Percentiles rank a stretch among this genome's conserved stretches.
These are phyloP conservation scores for Coccyzus lansbergi DNA, from an alignment of 2,797 vertebrate genomes.

Conservation along the genomic window DNA sequence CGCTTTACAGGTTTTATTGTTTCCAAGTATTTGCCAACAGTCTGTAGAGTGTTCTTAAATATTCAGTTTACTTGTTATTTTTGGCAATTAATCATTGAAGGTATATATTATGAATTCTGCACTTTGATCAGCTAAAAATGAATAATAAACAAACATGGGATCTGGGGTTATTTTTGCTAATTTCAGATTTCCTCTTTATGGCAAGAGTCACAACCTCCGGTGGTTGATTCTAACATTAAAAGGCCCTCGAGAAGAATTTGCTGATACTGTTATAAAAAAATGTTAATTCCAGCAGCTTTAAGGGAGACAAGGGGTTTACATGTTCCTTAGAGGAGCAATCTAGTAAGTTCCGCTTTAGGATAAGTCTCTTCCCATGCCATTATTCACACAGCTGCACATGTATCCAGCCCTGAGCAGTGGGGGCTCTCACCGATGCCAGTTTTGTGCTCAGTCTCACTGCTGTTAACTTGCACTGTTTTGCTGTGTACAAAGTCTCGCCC, in stretches of 20 bases:
- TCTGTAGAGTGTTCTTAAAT: neutral
- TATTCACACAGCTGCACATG: neutral
- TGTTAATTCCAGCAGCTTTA: neutral
- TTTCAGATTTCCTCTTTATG: neutral
- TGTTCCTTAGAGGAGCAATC: neutral
- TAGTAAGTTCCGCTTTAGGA: neutral
- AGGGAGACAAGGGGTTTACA: neutral
- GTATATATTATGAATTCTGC: neutral
- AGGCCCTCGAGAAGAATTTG: neutral
- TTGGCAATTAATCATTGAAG: neutral
- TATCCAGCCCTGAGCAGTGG: fast-evolving
- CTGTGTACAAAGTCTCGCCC: neutral
- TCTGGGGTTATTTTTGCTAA: conserved; percentile 12
- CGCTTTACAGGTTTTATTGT: neutral
- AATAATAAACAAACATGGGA: neutral
- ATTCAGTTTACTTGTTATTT: neutral
- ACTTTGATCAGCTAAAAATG: conserved; percentile 3
- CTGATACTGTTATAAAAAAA: neutral
- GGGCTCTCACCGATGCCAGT: neutral
- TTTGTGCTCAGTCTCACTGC: neutral
- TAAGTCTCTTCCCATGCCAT: neutral
- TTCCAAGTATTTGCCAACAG: neutral
- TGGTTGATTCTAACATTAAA: neutral
- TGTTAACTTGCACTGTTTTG: neutral
- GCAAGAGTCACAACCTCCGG: neutral